Evolutionary conservation across 2,113 vertebrate genomes (phyloP).

Genomic region (Oncorhynchus tshawytscha): DNA sequence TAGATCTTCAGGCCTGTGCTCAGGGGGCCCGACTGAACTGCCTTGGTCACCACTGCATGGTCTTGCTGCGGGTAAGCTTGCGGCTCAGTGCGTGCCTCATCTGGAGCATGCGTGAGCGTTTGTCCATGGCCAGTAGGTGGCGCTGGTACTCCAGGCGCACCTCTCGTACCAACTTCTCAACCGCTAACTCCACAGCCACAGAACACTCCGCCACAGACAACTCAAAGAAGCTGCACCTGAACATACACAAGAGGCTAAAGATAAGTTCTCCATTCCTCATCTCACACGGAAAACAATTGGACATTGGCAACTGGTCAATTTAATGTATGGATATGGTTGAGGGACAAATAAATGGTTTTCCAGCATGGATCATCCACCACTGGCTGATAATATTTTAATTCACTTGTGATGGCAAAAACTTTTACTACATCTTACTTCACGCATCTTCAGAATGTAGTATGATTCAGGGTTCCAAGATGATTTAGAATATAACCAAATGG

Average conservation of each 20-base stretch:
- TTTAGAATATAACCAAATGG: neutral
- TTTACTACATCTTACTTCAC: no score
- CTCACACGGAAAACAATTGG: neutral
- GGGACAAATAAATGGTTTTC: no score
- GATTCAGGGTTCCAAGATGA: no score
- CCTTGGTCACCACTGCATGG: slow-evolving; percentile 55
- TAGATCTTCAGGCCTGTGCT: neutral
- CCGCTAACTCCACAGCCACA: slow-evolving; percentile 37
- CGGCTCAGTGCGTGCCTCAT: slow-evolving; percentile 48
- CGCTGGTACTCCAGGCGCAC: slow-evolving; percentile 45
- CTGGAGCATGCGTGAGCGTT: slow-evolving; percentile 50
- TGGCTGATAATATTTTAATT: no score
- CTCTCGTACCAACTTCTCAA: slow-evolving; percentile 41
- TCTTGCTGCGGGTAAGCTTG: slow-evolving; percentile 57
- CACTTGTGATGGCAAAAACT: no score
- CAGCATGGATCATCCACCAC: no score
- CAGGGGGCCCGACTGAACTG: neutral
- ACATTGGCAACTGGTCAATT: neutral
- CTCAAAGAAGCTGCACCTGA: slow-evolving; percentile 53
- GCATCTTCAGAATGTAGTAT: no score
- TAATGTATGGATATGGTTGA: neutral
- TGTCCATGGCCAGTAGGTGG: slow-evolving; percentile 48
- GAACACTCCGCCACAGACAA: slow-evolving; percentile 50
- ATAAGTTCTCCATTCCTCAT: neutral
- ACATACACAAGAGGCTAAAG: neutral